Evolutionary conservation across 2,797 vertebrate species (phyloP).

Genomic region (Eulemur coronatus): DNA sequence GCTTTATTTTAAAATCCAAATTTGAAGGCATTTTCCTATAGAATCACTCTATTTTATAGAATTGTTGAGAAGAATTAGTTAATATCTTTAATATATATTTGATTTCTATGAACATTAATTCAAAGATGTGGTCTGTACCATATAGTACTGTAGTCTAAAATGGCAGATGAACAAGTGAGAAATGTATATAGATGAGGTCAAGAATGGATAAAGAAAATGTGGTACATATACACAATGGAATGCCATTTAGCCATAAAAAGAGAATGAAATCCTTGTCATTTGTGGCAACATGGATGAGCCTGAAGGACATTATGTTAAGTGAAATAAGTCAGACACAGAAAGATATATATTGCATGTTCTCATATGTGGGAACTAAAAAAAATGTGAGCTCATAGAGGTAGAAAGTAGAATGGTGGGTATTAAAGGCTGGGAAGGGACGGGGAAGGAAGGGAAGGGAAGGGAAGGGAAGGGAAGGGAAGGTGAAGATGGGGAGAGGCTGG

Average conservation of each 20-base stretch:
- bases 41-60: not conserved
- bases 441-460: not conserved
- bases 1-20: constrained; percentile 35
- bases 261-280: not conserved
- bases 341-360: not conserved
- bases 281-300: no score
- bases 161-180: not conserved
- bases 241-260: not conserved
- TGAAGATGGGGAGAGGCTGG: not conserved
- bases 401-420: not conserved
- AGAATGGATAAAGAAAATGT: not conserved
- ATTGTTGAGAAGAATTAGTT: constrained; percentile 1
- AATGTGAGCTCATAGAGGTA: not conserved
- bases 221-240: not conserved
- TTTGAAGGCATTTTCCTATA: constrained; percentile 39
- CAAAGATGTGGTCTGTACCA: not conserved
- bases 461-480: not conserved
- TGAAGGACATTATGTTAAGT: not conserved
- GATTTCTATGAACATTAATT: not conserved
- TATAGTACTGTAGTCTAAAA: constrained; percentile 33
- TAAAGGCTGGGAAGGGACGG: not conserved
- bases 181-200: not conserved
- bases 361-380: not conserved
- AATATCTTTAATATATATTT: not conserved
- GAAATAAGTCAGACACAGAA: not conserved